phyloP scores from a whole-genome alignment of 2,113 vertebrate genomes.

The Enhydra lutris region DNA sequence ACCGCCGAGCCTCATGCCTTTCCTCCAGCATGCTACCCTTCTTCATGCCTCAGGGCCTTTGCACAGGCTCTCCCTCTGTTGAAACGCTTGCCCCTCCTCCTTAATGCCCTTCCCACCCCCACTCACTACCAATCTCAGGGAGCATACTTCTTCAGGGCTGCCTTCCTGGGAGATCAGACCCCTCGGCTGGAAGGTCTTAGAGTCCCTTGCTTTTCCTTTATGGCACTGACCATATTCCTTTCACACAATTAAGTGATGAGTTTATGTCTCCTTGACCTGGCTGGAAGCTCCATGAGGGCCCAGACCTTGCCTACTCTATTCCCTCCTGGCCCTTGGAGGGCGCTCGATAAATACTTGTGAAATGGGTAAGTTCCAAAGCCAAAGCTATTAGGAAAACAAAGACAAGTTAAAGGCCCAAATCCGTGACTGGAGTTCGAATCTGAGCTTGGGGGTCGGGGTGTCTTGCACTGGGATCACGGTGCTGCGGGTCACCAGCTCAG shows the following conservation, averaged over 20 bases:
- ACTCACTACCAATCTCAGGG: accelerated
- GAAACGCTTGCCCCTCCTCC: neutral
- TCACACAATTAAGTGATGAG: too few species aligned
- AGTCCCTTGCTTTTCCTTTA: neutral
- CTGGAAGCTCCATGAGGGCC: neutral
- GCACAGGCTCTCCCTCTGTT: neutral
- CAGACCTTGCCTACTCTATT: neutral
- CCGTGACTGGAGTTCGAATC: neutral
- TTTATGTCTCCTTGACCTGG: neutral
- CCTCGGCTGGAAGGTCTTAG: neutral
- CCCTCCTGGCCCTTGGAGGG: neutral
- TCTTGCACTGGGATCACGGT: accelerated
- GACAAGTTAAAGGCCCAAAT: neutral
- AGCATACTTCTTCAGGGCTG: neutral
- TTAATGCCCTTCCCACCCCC: neutral
- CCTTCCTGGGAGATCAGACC: neutral
- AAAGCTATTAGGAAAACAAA: neutral
- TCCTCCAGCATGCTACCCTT: neutral
- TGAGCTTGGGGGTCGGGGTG: accelerated
- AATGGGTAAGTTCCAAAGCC: neutral
- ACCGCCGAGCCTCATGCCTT: neutral
- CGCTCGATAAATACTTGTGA: neutral
- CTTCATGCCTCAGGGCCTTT: neutral
- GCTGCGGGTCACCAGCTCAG: neutral
- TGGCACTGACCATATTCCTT: neutral